Evolutionary conservation across 2,113 vertebrate genomes (phyloP).

Genomic region (Myxocyprinus asiaticus): DNA sequence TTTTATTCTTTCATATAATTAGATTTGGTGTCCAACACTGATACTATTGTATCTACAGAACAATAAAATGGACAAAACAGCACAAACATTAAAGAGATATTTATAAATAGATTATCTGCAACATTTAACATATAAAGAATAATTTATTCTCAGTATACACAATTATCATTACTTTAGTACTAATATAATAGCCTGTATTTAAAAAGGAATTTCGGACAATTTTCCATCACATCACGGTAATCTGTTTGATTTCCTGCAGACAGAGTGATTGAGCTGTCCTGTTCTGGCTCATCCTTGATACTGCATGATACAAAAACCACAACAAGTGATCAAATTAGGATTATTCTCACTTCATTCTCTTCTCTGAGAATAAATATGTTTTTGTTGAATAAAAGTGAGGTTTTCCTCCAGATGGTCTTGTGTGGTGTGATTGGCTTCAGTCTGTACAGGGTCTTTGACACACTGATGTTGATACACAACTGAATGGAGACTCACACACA

Average conservation of each 20-base stretch:
- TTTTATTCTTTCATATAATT: background rate
- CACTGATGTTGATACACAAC: too few relatives aligned
- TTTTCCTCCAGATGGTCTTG: too few relatives aligned
- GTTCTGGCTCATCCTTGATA: too few relatives aligned
- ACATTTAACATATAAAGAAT: background rate
- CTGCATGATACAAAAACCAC: too few relatives aligned
- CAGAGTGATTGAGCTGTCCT: constrained; percentile 4
- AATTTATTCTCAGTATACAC: background rate
- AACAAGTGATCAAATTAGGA: too few relatives aligned
- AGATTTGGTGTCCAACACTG: background rate
- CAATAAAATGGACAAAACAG: background rate
- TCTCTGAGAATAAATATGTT: too few relatives aligned
- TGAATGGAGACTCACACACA: too few relatives aligned
- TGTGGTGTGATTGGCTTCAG: too few relatives aligned
- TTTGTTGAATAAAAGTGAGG: too few relatives aligned
- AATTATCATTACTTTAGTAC: background rate
- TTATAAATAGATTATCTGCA: background rate
- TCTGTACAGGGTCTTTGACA: too few relatives aligned
- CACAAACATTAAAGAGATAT: background rate
- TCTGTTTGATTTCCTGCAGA: constrained; percentile 20
- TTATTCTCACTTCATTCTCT: too few relatives aligned
- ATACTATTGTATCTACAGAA: background rate
- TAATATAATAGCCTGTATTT: background rate
- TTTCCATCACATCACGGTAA: constrained; percentile 18
- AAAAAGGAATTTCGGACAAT: background rate